Base-by-base conservation (phyloP, 2,113 vertebrate genomes). In the Scatophagus argus region DNA sequence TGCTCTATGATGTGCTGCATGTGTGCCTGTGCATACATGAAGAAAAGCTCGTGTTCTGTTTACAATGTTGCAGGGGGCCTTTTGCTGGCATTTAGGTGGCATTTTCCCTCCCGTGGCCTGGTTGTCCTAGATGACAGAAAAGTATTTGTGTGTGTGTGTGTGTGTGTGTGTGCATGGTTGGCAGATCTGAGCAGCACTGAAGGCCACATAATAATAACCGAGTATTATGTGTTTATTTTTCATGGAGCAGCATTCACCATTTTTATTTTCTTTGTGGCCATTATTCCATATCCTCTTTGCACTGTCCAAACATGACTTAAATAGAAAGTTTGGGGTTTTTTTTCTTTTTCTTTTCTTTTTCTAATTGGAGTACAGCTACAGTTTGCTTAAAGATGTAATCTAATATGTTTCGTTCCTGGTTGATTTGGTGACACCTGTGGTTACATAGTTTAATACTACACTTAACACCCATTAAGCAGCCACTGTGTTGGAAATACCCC, bases 61-160 rank as follows among this genome's bases (percentile, higher is more conserved):
- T 88, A 87, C 79, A 81, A 85, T 85, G 85, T 84, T 87, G 86
- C 87, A 69, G 77, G 82, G 82, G 93, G 89, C 93, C 90, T 93
- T 92, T 94, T 88, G 87, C 80, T 94, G 93, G 89, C 93, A 94
- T 94, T 94, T 94, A 89, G 84, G 77, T 94, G 93, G 91, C 92
- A 92, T 94, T 94, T 91, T 84, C 86, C 90, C 79, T 90, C 85
- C 73, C 13, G 80, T 93, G 93, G 91, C 89, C 90, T 87, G 91
- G 81, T 90, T 89, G 87, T 93, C 83, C 88, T 90, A 86, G 85
- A 92, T 90, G 91, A 85, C 88, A 78, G 82, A 75, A 59, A 34
- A 77, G 63, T 87, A 68, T 82, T 83, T 67, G 71, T 83, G 64
- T 77, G 81, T 77, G 56, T 29, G 17, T 27, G 65, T 38, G 32